Evolutionary conservation across 37 sponge, comb jelly and placozoan species (phyloP), one percentile per base, ranked within the genome.

Genomic region (Mnemiopsis leidyi): DNA sequence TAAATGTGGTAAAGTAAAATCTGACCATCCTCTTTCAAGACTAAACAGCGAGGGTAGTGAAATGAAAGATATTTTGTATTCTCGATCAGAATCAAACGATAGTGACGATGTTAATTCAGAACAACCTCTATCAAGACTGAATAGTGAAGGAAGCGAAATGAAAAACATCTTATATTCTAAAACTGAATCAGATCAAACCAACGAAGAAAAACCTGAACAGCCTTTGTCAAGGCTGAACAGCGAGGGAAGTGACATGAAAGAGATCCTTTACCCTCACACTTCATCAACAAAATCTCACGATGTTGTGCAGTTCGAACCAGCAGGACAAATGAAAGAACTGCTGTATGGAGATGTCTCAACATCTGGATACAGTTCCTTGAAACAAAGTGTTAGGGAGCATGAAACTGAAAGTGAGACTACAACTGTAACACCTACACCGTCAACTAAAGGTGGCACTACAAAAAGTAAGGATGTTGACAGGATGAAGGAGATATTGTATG

Each of bases 311-410:
- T 34, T 34, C 23, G 90, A 85, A 40, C 90, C 90, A 21, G 38
- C 40, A 0, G 90, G 90, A 13, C 90, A 85, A 39, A 85, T 85
- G 90, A 85, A 85, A 61, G 90, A 85, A 28, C 40, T 85, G 25
- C 61, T 85, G 1, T 85, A 38, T n/a, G 75, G 75, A 7, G 61
- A 48, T 5, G 61, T 18, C 9, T 48, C 61, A 48, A 48, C 61
- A 48, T 48, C 61, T 13, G 61, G 61, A 5, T 48, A 48, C 61
- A 13, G 61, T 13, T 48, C 61, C 9, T 5, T 13, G 61, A 48
- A 48, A 48, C 61, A 5, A 18, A 13, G 61, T 48, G 61, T 18
- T 48, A 18, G 13, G 5, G 61, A 48, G 13, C 5, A 5, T 18
- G 61, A 48, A 48, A 48, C 61, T 18, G 61, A 48, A 48, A 48